Percentiles rank a stretch among this genome's conserved stretches.
phyloP scores from a whole-genome alignment of 2,888 invertebrate genomes.

The Ditylenchus weischeri region DNA sequence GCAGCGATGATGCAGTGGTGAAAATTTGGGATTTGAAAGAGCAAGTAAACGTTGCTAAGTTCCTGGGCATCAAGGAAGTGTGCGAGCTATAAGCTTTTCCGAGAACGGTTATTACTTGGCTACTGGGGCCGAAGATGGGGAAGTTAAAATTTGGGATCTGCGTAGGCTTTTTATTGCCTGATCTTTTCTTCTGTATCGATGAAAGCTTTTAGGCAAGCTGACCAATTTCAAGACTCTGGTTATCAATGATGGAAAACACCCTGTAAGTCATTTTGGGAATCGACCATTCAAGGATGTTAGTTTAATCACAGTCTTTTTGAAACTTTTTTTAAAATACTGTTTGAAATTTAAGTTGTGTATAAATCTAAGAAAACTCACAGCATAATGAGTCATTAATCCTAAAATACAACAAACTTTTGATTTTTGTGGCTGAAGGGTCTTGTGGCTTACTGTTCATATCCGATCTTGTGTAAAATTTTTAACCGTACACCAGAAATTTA shows the following conservation, averaged over 20 bases:
- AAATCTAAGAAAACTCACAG: no score
- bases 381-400: no score
- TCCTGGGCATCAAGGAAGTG: conserved; percentile 90
- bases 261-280: conserved; percentile 17
- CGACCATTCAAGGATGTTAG: background rate
- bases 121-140: conserved; percentile 90
- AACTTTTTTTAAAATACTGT: no score
- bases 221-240: conserved; percentile 96
- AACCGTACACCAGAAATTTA: no score
- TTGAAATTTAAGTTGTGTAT: no score
- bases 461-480: no score
- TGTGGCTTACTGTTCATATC: no score
- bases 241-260: conserved; percentile 77
- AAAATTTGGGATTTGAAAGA: conserved; percentile 97
- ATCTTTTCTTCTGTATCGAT: no score
- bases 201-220: conserved; percentile 61
- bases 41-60: conserved; percentile 91
- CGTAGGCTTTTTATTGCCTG: conserved; percentile 67
- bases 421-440: no score
- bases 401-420: no score
- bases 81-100: conserved; percentile 94
- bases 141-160: conserved; percentile 97
- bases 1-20: conserved; percentile 86
- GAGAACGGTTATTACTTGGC: conserved; percentile 99
- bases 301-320: background rate